Base-by-base conservation (phyloP, 2,888 invertebrate genomes). In the Shargacucullia verbasci region DNA sequence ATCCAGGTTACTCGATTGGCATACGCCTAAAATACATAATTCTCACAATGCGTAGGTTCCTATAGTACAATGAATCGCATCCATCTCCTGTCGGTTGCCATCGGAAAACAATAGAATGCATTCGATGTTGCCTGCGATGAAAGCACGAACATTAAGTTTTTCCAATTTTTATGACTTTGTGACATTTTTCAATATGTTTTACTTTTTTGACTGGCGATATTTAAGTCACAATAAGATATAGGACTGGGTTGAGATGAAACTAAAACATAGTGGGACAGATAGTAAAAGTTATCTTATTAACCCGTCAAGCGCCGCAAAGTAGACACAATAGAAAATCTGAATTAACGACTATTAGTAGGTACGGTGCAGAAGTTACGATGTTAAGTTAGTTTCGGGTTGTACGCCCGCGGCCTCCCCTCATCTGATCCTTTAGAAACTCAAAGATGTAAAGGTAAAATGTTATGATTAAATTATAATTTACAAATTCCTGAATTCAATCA, bases 71-170 rank as follows among this genome's bases (percentile, higher is more conserved):
- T 82, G 72, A 71, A 75, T 65, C 67, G 73, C 82, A 86, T 87
- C 82, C 82, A 84, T 88, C 85, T 84, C 83, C 82, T 81, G 83
- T 81, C 82, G 75, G 59, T 72, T 76, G 70, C 77, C 82, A 85
- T 87, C 82, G 84, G 85, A 83, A 88, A 89, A 89, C 90, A 89
- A 90, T 87, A 87, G 84, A 86, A 83, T 81, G 84, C 86, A 87
- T 80, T 83, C 80, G 78, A 73, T 66, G 65, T 73, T 78, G 77
- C 79, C 78, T 76, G 76, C 69, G 79, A 80, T 77, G 70, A 80
- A 81, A 84, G 80, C 75, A 73, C 63, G 70, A 78, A 83, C 78
- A 83, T 80, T 77, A 83, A 80, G 77, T 81, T 82, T 77, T 73
- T 76, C 73, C 62, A 65, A 65, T 82, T 72, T 81, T 83, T 79